Base-by-base conservation (phyloP, 2,888 invertebrate species). In the Brachypalpus laphriformis region DNA sequence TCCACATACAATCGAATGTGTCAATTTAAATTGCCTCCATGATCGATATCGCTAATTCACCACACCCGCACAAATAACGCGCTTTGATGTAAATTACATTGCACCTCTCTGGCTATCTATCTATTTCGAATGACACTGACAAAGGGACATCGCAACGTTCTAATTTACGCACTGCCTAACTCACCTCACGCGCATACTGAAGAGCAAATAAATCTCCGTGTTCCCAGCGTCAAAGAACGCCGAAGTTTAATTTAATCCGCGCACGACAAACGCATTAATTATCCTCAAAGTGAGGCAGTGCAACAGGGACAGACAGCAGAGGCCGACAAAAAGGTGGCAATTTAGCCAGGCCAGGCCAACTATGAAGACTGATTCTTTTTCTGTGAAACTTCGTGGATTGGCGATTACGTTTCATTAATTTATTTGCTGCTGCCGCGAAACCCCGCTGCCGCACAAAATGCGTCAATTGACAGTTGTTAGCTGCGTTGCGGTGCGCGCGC, bases 251-350 rank as follows among this genome's bases (percentile, higher is more conserved):
- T 85, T 81, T 85, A 85, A 85, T 81, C 85, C 61, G 81, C 61
- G 57, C 85, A 85, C 85, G 85, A 85, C 81, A 81, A 85, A 85
- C 81, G 81, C 85, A 85, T 85, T 85, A 85, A 81, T 85, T 85
- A 76, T 85, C 75, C 81, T 81, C 71, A 81, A 75, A 85, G 63
- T 61, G 54, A 42, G 49, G 59, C 66, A 66, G 65, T 70, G 57
- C 68, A 68, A 66, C 68, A 75, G 75, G 20, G 63, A 57, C 59
- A 59, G 71, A 56, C 75, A 63, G 70, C 57, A 70, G 70, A 74
- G 49, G 80, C 81, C 85, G 81, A 85, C 85, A 85, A 76, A 85
- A 85, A 85, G 85, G 81, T 85, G 85, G 81, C 85, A 80, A 85
- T 71, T 78, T 70, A 74, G 68, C 65, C 25, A n/a, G n/a, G n/a